phyloP scores from a whole-genome alignment of 2,797 vertebrate genomes.

The Apogon hyalosoma region DNA sequence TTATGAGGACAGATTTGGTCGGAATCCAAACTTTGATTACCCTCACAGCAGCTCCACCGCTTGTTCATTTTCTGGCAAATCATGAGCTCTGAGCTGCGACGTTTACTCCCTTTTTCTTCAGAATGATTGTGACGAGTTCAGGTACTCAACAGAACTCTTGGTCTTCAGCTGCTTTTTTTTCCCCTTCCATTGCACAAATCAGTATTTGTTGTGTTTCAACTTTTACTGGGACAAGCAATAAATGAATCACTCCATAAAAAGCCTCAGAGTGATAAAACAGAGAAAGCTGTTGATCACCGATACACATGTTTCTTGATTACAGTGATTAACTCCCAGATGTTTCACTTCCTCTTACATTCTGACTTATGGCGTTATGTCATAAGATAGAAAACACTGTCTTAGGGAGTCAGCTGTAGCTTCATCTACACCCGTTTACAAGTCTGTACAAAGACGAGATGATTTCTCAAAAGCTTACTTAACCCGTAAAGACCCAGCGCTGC shows the following conservation, averaged over 20 bases:
- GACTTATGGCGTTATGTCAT: constrained; percentile 36
- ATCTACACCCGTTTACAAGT: neutral
- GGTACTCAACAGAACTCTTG: neutral
- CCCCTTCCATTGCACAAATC: too few relatives aligned
- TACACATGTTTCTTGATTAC: constrained; percentile 1
- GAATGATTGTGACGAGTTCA: neutral
- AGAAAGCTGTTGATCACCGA: constrained; percentile 8
- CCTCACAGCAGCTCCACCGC: constrained; percentile 16
- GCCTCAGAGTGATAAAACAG: constrained; percentile 10
- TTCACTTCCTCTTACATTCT: neutral
- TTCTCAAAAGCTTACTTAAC: too few relatives aligned
- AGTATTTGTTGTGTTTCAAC: too few relatives aligned
- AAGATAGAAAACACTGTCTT: constrained; percentile 9
- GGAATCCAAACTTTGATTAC: constrained; percentile 38
- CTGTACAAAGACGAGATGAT: neutral
- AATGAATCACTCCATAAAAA: constrained; percentile 4
- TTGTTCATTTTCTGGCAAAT: constrained; percentile 23
- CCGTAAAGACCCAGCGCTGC: too few relatives aligned
- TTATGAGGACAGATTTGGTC: constrained; percentile 18
- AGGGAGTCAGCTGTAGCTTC: neutral
- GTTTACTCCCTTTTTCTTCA: constrained; percentile 4
- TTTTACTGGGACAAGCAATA: neutral
- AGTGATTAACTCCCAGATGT: constrained; percentile 13
- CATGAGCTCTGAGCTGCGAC: constrained; percentile 10
- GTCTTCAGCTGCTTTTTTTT: constrained; percentile 1